Base-by-base conservation (phyloP, 2,113 vertebrate species). In the Zingel zingel region DNA sequence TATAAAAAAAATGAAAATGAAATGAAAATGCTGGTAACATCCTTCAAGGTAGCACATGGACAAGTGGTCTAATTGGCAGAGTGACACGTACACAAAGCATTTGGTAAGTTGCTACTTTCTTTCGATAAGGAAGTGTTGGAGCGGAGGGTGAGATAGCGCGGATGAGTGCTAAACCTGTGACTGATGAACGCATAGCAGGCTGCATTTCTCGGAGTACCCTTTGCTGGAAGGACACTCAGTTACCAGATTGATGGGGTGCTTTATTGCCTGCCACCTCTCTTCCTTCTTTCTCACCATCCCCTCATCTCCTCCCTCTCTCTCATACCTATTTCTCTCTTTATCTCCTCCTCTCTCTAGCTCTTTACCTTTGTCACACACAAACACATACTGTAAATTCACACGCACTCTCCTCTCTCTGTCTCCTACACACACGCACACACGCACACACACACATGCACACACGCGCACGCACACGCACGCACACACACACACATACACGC, bases 211-310 rank as follows among this genome's bases (percentile, higher is more conserved):
- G 27, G 74, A 86, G 84, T 84, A 84, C 62, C 82, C 89, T 86
- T 89, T 81, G 81, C 74, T 82, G 89, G 90, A 92, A 93, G 89
- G 88, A 92, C 89, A 88, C 88, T 93, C 92, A 86, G 93, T 94
- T 88, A 87, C 72, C 81, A 89, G 93, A 92, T 89, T 94, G 93
- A 95, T 93, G 88, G 88, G 89, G 70, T 68, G 73, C 92, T 92
- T 92, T 91, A 93, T 92, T 91, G 90, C 91, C 90, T 91, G 86
- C 86, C 89, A 88, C 92, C 84, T 90, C 72, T 77, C 56, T 71
- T 87, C 82, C 86, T 80, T 78, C 88, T 75, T 77, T 67, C 83
- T 77, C 45, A 51, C 85, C 68, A 47, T 82, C 73, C 70, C 78
- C 82, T 85, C 67, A 68, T 87, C 86, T 86, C 85, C 85, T 87